These are phyloP conservation scores for Dicycla oo DNA, from an alignment of 2,888 invertebrate species.

Conservation along the genomic window DNA sequence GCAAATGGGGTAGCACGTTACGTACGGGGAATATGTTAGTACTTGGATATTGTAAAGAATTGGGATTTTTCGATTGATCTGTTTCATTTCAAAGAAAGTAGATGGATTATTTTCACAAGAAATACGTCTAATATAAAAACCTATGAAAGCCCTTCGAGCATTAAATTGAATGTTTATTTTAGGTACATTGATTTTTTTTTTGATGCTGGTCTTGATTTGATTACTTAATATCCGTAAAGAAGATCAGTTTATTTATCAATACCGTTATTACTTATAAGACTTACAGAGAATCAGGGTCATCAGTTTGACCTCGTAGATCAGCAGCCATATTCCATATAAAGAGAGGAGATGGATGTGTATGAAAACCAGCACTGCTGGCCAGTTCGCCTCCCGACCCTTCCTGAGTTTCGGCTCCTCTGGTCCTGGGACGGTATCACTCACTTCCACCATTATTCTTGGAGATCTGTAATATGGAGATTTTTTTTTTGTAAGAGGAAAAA, in stretches of 20 bases:
- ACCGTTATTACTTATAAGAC: constrained; percentile 70
- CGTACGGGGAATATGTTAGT: neutral
- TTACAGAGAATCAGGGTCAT: constrained; percentile 92
- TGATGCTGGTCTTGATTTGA: neutral
- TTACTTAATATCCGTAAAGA: no score
- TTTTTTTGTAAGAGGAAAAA: neutral
- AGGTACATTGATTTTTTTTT: neutral
- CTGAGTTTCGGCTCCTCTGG: constrained; percentile 64
- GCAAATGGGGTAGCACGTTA: neutral
- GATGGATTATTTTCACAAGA: neutral
- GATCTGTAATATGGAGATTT: constrained; percentile 24
- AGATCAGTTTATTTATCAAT: no score
- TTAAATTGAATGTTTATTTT: neutral
- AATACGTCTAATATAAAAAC: neutral
- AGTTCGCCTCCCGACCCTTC: constrained; percentile 91
- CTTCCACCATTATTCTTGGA: constrained; percentile 52
- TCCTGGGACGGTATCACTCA: constrained; percentile 33
- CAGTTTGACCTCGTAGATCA: constrained; percentile 91
- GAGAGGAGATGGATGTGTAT: constrained; percentile 94
- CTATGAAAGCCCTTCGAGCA: neutral
- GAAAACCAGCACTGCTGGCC: constrained; percentile 93
- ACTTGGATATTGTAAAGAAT: neutral
- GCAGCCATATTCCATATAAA: constrained; percentile 91
- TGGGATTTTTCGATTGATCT: neutral
- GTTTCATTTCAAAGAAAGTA: neutral